Evolutionary conservation across 2,113 vertebrate species (phyloP).

Genomic region (Sapajus apella): DNA sequence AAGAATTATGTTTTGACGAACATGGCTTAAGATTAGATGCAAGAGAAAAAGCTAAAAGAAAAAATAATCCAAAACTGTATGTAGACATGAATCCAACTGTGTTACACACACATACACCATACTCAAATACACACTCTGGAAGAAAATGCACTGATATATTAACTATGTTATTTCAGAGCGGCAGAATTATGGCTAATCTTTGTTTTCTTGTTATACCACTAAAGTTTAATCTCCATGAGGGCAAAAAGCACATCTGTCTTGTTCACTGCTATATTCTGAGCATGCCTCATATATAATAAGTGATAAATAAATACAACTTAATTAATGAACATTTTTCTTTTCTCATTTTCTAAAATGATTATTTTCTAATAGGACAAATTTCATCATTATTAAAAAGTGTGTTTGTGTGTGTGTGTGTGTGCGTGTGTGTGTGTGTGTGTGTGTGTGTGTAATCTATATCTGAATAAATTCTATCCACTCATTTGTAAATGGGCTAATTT

Average conservation of each 20-base stretch:
- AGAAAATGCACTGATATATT: not conserved
- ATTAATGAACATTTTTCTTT: not conserved
- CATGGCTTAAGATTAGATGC: not conserved
- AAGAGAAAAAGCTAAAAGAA: not conserved
- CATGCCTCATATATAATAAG: not conserved
- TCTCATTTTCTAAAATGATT: slow-evolving; percentile 20
- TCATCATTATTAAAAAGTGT: not conserved
- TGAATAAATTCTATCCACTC: not conserved
- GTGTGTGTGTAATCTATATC: not conserved
- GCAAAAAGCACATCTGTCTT: not conserved
- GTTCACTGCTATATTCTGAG: not conserved
- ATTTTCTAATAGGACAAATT: not conserved
- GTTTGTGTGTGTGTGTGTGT: not conserved
- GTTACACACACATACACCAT: not conserved
- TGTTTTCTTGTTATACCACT: not conserved
- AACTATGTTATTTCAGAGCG: not conserved
- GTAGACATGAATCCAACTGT: not conserved
- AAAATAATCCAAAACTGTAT: not conserved
- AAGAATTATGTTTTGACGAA: slow-evolving; percentile 28
- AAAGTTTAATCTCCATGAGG: not conserved
- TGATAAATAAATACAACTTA: not conserved
- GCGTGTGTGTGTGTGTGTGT: not conserved
- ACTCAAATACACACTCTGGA: not conserved
- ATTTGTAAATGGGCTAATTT: not conserved
- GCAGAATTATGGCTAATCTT: not conserved